phyloP scores from a whole-genome alignment of 2,888 invertebrate species.

The Teinopalpus imperialis region DNA sequence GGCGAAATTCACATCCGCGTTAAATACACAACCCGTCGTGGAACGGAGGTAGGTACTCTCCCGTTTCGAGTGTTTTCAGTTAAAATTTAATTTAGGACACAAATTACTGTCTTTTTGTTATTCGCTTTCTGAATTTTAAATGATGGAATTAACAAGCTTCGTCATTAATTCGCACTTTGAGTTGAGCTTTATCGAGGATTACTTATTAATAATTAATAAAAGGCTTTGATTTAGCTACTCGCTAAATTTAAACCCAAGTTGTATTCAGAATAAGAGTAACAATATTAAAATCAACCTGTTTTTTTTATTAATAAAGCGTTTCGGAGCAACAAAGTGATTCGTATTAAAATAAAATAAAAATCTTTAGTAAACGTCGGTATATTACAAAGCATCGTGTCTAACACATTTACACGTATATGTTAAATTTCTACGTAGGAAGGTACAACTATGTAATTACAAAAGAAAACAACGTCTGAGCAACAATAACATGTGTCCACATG shows the following conservation, averaged over 20 bases:
- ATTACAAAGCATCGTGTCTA: slow-evolving; percentile 24
- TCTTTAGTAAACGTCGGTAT: slow-evolving; percentile 4
- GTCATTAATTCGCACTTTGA: slow-evolving; percentile 61
- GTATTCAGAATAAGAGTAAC: no score
- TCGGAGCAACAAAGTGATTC: not conserved
- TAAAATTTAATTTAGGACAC: slow-evolving; percentile 74
- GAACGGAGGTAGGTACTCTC: slow-evolving; percentile 58
- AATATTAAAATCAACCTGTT: no score
- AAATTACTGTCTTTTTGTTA: slow-evolving; percentile 77
- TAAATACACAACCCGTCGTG: slow-evolving; percentile 74
- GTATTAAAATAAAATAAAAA: no score
- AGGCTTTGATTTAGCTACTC: slow-evolving; percentile 37
- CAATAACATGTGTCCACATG: slow-evolving; percentile 73
- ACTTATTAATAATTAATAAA: slow-evolving; percentile 55
- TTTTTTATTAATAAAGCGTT: no score
- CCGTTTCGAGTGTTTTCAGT: slow-evolving; percentile 71
- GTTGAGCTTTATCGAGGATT: slow-evolving; percentile 55
- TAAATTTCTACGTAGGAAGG: slow-evolving; percentile 18
- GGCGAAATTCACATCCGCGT: slow-evolving; percentile 78
- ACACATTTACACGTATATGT: slow-evolving; percentile 20
- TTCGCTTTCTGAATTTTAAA: slow-evolving; percentile 73
- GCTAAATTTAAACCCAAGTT: slow-evolving; percentile 34
- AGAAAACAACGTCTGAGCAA: slow-evolving; percentile 54
- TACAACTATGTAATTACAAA: slow-evolving; percentile 57
- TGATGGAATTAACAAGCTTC: slow-evolving; percentile 55